Conservation (phyloP, 2,797 vertebrate genomes). For the Enteromius fasciolatus region DNA sequence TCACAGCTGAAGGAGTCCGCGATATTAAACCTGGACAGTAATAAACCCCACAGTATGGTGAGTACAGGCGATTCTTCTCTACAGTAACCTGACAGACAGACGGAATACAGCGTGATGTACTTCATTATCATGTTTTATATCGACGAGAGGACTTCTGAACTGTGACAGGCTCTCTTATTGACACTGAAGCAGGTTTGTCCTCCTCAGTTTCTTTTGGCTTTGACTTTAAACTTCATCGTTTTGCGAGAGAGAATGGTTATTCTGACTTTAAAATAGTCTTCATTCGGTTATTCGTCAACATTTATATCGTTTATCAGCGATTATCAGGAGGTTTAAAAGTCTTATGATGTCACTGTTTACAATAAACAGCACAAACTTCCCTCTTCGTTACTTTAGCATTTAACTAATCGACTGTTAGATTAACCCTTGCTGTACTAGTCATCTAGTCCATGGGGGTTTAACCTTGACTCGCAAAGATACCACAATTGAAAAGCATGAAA, state of each 20-base stretch:
- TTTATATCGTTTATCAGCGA: neutral
- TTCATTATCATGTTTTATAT: neutral
- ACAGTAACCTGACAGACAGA: neutral
- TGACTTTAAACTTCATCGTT: neutral
- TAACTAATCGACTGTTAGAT: neutral
- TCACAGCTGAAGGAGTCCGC: neutral
- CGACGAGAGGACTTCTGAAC: neutral
- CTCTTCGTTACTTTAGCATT: neutral
- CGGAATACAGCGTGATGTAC: neutral
- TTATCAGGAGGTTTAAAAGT: neutral
- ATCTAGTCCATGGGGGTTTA: neutral
- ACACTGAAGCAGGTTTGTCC: constrained; percentile 16
- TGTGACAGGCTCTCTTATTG: neutral
- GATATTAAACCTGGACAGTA: neutral
- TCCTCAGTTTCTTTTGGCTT: constrained; percentile 16
- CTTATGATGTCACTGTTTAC: neutral
- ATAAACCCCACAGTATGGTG: constrained; percentile 5
- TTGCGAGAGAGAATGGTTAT: neutral
- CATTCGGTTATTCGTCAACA: neutral
- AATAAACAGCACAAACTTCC: neutral
- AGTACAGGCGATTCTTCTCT: neutral
- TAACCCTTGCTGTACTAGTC: neutral
- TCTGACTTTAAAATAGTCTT: neutral
- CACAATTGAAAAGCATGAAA: neutral
- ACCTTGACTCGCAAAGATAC: neutral